phyloP scores from a whole-genome alignment of 2,888 invertebrate genomes.

The Neria commutata region DNA sequence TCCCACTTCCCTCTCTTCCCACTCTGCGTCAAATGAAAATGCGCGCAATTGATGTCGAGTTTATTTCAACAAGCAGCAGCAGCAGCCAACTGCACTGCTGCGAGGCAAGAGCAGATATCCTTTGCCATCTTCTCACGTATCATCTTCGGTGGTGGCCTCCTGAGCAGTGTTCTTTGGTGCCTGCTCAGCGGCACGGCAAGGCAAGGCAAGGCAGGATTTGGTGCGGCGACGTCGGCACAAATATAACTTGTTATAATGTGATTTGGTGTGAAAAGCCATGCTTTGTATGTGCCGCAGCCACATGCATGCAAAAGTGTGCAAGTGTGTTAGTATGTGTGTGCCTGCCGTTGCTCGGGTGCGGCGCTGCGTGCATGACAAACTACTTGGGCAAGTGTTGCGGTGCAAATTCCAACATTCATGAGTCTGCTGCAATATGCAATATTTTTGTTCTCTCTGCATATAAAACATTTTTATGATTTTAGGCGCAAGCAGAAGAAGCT shows the following conservation, averaged over 20 bases:
- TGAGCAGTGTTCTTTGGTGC: no score
- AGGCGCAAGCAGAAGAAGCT: no score
- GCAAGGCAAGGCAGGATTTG: no score
- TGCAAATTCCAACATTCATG: no score
- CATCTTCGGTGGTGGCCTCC: no score
- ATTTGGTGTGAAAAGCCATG: no score
- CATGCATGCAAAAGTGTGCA: not conserved
- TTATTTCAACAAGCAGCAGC: constrained; percentile 49
- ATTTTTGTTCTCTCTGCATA: not conserved
- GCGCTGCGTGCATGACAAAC: not conserved
- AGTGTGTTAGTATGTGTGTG: not conserved
- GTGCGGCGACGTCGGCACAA: not conserved
- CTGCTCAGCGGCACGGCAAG: no score
- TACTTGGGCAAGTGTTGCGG: not conserved
- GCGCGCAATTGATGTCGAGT: constrained; percentile 53
- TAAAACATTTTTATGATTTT: no score
- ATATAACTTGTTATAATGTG: not conserved
- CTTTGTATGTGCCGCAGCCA: not conserved
- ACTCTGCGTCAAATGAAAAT: constrained; percentile 16
- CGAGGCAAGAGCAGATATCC: constrained; percentile 8
- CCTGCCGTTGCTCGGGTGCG: not conserved
- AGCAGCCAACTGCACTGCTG: constrained; percentile 29
- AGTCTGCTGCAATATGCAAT: not conserved
- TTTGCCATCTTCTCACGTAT: no score
- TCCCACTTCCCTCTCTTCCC: not conserved